Conservation (phyloP, 2,797 vertebrate species). For the Anolis apletophallus region DNA sequence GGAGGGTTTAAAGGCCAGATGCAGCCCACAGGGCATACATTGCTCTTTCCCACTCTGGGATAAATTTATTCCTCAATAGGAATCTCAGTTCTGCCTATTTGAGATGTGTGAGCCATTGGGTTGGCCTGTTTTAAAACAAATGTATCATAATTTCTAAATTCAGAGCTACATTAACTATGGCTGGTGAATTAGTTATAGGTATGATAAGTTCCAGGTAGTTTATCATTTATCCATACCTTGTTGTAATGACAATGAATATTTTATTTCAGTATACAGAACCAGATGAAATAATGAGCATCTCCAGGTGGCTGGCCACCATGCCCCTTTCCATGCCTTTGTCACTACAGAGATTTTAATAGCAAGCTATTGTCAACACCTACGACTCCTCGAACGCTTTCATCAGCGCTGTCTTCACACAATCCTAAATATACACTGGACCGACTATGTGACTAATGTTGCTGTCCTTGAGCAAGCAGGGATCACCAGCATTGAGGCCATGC, state of each 20-base stretch:
- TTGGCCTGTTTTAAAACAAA: neutral
- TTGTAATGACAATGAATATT: neutral
- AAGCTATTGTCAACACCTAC: too few species aligned
- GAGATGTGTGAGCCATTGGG: neutral
- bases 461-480: too few species aligned
- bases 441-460: too few species aligned
- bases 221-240: neutral
- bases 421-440: too few species aligned
- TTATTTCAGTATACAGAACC: neutral
- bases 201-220: neutral
- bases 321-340: slow-evolving; percentile 12
- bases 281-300: neutral
- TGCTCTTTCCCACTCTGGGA: too few species aligned
- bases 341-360: slow-evolving; percentile 19
- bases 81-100: neutral
- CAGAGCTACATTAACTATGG: neutral
- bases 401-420: too few species aligned
- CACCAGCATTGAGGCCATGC: too few species aligned
- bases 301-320: neutral
- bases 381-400: too few species aligned
- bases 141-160: neutral
- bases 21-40: too few species aligned
- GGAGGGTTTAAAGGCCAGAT: too few species aligned
- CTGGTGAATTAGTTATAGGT: neutral
- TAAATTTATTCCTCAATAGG: neutral